Percentiles rank a stretch among this genome's conserved stretches.
Evolutionary conservation across 2,888 invertebrate species (phyloP).

Genomic region (Synanthedon vespiformis): DNA sequence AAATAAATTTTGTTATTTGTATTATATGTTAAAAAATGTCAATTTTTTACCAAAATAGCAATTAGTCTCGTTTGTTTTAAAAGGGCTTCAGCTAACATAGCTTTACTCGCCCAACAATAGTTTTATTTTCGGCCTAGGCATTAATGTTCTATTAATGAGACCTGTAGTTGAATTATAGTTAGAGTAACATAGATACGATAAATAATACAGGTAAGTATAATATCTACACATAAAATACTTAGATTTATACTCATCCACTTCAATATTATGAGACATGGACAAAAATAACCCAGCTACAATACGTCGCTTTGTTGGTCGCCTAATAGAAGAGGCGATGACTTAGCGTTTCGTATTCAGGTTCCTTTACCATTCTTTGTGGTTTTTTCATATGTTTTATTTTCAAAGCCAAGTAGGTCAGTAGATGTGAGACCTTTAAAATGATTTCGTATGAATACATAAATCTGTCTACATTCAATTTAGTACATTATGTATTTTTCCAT

Average conservation of each 20-base stretch:
- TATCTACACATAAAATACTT: neutral
- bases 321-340: conserved; percentile 38
- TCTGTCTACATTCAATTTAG: too few species aligned
- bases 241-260: conserved; percentile 1
- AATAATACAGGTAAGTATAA: neutral
- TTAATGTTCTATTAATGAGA: too few species aligned
- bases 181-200: neutral
- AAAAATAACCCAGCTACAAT: conserved; percentile 3
- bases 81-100: too few species aligned
- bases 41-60: too few species aligned
- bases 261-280: neutral
- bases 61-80: too few species aligned
- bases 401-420: conserved; percentile 57
- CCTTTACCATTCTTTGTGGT: conserved; percentile 41
- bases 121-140: too few species aligned
- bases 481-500: too few species aligned
- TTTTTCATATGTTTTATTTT: conserved; percentile 45
- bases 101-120: too few species aligned
- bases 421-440: conserved; percentile 18
- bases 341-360: conserved; percentile 46
- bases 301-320: conserved; percentile 4
- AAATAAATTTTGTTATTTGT: too few species aligned
- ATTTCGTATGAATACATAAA: neutral
- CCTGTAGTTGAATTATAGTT: too few species aligned
- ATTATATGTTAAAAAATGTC: too few species aligned